Evolutionary conservation across 2,797 vertebrate genomes (phyloP).

Genomic region (Sciaenops ocellatus): DNA sequence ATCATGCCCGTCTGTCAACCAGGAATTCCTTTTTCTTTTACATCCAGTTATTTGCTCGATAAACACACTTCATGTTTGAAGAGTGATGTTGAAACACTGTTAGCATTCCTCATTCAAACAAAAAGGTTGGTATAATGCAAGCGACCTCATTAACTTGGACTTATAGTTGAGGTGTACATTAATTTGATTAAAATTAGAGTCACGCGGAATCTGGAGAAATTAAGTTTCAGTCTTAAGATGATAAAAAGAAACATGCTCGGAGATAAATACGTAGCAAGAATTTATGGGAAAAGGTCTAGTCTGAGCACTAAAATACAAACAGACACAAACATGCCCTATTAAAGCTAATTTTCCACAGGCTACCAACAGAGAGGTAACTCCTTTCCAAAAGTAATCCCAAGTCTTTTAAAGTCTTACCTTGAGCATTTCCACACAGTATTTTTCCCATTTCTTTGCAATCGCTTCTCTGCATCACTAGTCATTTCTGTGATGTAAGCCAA

Average conservation of each 20-base stretch:
- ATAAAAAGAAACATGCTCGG: neutral
- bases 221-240: neutral
- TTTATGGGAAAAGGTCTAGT: constrained; percentile 8
- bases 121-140: neutral
- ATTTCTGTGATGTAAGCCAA: constrained; percentile 17
- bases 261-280: constrained; percentile 1
- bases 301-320: neutral
- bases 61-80: neutral
- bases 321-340: constrained; percentile 10
- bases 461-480: neutral
- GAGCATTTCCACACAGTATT: constrained; percentile 43
- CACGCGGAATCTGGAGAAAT: neutral
- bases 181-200: neutral
- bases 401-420: constrained; percentile 53
- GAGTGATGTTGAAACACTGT: neutral
- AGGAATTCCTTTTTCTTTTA: neutral
- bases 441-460: constrained; percentile 45
- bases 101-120: neutral
- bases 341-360: neutral
- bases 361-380: neutral
- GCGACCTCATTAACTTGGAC: neutral
- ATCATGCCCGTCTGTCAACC: neutral
- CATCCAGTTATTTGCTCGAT: neutral
- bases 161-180: neutral
- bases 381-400: neutral